Evolutionary conservation across 2,797 vertebrate genomes (phyloP).

Genomic region (Octomys mimax): DNA sequence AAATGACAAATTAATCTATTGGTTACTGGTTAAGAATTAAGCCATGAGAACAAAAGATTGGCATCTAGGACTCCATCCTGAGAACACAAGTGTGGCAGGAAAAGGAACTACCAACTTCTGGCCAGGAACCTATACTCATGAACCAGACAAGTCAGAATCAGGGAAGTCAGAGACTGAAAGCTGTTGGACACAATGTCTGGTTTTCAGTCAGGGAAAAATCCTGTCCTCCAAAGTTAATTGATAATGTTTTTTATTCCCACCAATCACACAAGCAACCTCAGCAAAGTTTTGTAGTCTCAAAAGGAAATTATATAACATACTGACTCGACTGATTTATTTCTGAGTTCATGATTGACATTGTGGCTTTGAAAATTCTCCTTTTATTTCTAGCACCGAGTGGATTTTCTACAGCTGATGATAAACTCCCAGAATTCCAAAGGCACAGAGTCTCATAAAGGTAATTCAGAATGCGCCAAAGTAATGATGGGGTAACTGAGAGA

Average conservation of each 20-base stretch:
- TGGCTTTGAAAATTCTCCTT: not conserved
- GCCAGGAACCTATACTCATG: not conserved
- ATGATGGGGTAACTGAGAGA: not conserved
- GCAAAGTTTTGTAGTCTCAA: not conserved
- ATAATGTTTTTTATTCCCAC: not conserved
- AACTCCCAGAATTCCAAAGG: slow-evolving; percentile 72
- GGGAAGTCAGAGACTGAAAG: not conserved
- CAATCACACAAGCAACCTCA: not conserved
- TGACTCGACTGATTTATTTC: not conserved
- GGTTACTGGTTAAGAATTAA: not conserved
- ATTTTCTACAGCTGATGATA: slow-evolving; percentile 81
- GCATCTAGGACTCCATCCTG: not conserved
- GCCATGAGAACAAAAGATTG: too few species aligned
- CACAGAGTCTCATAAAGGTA: slow-evolving; percentile 63
- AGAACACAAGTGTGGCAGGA: not conserved
- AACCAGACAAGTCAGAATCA: not conserved
- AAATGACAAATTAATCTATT: not conserved
- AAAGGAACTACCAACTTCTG: not conserved
- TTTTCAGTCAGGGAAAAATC: not conserved
- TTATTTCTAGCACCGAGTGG: slow-evolving; percentile 69
- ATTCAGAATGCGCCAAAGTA: not conserved
- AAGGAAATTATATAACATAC: not conserved
- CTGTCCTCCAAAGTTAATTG: not conserved
- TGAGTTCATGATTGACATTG: not conserved
- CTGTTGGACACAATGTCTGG: not conserved